Base-by-base conservation (phyloP, 2,113 vertebrate species). In the Herpetotheres cachinnans region DNA sequence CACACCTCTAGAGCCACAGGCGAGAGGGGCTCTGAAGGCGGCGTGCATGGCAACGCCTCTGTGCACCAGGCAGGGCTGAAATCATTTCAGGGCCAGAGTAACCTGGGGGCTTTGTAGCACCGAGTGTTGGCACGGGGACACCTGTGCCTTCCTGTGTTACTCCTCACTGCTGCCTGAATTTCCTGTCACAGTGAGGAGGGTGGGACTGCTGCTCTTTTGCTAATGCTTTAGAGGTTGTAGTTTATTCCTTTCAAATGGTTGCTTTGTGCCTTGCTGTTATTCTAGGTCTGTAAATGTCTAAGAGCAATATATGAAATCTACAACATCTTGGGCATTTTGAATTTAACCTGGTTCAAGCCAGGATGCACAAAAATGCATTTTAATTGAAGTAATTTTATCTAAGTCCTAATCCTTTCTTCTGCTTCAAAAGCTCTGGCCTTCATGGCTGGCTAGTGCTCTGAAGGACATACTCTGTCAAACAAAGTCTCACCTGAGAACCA, bases 121-220 rank as follows among this genome's bases (percentile, higher is more conserved):
- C 0, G 1, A 21, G 30, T 3, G 19, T 8, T 83, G 62, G 79
- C 44, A 72, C 13, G 1, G 3, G 74, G 52, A 42, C n/a, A 25
- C 25, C 42, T 34, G 34, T n/a, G 42, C 42, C 18, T 76, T 78
- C n/a, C 27, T 18, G 40, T 8, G 19, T 62, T 25, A 38, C 47
- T 50, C 25, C 7, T 2, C 19, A 3, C 46, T 32, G 59, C 13
- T 5, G 55, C n/a, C 42, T 59, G 67, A 38, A 61, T 47, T 59
- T 36, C 69, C 47, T 66, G 44, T 15, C 65, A 46, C 17, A 1
- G 6, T 2, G 36, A 89, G 67, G 58, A 80, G 36, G 44, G 71
- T 62, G 94, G 54, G 86, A 18, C 52, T 36, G 36, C 72, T 84
- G 72, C 66, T 59, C 29, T 74, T 58, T 4, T 30, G 22, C 50